phyloP scores from a whole-genome alignment of 2,113 vertebrate species.

The Pseudorasbora parva region DNA sequence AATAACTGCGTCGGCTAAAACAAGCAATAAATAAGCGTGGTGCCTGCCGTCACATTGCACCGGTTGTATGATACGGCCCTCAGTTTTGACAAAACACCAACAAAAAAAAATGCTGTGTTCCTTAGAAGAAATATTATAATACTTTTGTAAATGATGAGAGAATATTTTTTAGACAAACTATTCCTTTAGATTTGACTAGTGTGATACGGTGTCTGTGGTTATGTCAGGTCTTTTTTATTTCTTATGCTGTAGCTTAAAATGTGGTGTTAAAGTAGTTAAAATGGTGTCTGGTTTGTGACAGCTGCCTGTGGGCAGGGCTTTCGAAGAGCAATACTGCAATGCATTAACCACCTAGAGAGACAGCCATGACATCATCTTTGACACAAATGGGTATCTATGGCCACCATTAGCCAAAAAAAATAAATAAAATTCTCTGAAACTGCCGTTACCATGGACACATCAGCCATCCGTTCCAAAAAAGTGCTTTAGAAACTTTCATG shows the following conservation, averaged over 20 bases:
- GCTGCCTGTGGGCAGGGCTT: slow-evolving; percentile 37
- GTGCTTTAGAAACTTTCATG: background rate
- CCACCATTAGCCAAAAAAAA: slow-evolving; percentile 58
- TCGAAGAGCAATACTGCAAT: slow-evolving; percentile 55
- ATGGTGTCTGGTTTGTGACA: slow-evolving; percentile 21
- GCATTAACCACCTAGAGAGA: slow-evolving; percentile 62
- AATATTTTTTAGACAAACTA: background rate
- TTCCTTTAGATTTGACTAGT: background rate
- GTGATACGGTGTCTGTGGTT: background rate
- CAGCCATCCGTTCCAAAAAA: background rate
- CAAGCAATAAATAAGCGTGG: too few relatives aligned
- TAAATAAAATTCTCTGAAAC: slow-evolving; percentile 66
- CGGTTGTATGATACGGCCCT: too few relatives aligned
- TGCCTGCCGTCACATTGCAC: too few relatives aligned
- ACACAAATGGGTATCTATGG: slow-evolving; percentile 63
- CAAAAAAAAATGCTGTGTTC: too few relatives aligned
- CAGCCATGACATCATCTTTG: slow-evolving; percentile 71
- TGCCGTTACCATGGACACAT: slow-evolving; percentile 71
- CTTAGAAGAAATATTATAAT: background rate
- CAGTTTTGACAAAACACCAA: background rate
- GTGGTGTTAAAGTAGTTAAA: background rate
- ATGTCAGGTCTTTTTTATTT: background rate
- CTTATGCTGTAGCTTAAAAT: background rate
- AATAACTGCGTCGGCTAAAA: too few relatives aligned
- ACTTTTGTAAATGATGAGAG: background rate